phyloP scores from a whole-genome alignment of 2,113 vertebrate species.

The Puntigrus tetrazona region DNA sequence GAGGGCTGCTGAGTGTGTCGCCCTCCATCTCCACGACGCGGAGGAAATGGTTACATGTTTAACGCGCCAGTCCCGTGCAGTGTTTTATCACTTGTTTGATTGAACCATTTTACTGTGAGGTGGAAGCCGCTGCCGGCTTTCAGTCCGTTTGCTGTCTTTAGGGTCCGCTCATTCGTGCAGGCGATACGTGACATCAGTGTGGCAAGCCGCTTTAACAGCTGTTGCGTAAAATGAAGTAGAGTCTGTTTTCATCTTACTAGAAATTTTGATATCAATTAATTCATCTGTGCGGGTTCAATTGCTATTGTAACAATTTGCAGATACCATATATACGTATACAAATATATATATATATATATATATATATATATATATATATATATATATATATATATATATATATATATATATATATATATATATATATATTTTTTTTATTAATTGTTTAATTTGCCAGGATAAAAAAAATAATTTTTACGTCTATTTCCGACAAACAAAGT shows the following conservation, averaged over 20 bases:
- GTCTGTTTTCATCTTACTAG: too few species aligned
- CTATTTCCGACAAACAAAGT: too few species aligned
- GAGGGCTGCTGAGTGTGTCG: conserved; percentile 54
- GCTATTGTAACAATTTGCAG: too few species aligned
- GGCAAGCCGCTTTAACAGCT: not conserved
- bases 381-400: too few species aligned
- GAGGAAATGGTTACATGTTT: conserved; percentile 27
- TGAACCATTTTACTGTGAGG: conserved; percentile 40
- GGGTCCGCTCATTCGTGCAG: conserved; percentile 2
- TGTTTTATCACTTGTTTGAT: conserved; percentile 26
- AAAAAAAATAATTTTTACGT: too few species aligned
- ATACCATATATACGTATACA: too few species aligned
- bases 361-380: too few species aligned
- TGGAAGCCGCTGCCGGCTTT: conserved; percentile 25
- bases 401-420: too few species aligned
- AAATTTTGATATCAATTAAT: not conserved
- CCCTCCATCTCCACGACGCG: conserved; percentile 56
- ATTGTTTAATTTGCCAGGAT: too few species aligned
- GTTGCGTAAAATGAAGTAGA: not conserved
- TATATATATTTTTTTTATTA: too few species aligned
- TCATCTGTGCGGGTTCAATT: too few species aligned
- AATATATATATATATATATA: too few species aligned
- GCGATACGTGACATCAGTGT: not conserved
- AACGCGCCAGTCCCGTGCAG: not conserved
- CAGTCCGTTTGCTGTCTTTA: conserved; percentile 24